A percentile compares a stretch with the other conserved stretches of the same genome.
These are phyloP conservation scores for Drosophila cardini DNA, from an alignment of 1,140 invertebrate species.

Conservation along the genomic window DNA sequence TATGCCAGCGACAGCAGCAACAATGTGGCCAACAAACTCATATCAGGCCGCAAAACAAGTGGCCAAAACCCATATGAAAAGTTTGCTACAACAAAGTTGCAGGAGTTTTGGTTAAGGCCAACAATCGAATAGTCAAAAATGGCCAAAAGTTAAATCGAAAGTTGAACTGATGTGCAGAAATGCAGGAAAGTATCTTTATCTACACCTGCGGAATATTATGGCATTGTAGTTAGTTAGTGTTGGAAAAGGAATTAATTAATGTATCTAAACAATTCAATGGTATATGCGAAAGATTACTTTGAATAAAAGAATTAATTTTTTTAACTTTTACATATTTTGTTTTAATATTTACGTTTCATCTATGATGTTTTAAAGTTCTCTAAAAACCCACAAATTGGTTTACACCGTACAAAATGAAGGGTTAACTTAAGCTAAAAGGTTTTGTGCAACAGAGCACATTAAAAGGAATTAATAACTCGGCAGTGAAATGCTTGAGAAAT, in stretches of 20 bases:
- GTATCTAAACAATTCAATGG: too few relatives aligned
- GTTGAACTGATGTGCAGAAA: not conserved
- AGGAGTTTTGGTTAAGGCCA: not conserved
- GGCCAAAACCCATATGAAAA: slow-evolving; percentile 8
- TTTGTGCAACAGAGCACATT: not conserved
- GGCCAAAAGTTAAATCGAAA: slow-evolving; percentile 28
- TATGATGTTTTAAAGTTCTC: not conserved
- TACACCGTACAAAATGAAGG: slow-evolving; percentile 1
- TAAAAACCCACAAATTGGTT: slow-evolving; percentile 41
- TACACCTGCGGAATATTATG: too few relatives aligned
- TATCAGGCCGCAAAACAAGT: not conserved
- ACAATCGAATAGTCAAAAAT: slow-evolving; percentile 23
- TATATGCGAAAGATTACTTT: too few relatives aligned
- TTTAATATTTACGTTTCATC: not conserved
- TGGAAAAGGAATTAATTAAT: too few relatives aligned
- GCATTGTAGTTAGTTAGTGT: too few relatives aligned
- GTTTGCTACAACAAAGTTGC: slow-evolving; percentile 23
- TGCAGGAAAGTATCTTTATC: not conserved
- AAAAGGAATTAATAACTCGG: slow-evolving; percentile 1
- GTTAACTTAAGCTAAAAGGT: slow-evolving; percentile 4
- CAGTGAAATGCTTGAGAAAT: slow-evolving; percentile 35
- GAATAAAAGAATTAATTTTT: too few relatives aligned
- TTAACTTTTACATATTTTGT: too few relatives aligned
- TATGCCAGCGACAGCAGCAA: slow-evolving; percentile 39
- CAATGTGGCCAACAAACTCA: slow-evolving; percentile 24